phyloP scores from a whole-genome alignment of 2,113 vertebrate species.

The Odocoileus virginianus region DNA sequence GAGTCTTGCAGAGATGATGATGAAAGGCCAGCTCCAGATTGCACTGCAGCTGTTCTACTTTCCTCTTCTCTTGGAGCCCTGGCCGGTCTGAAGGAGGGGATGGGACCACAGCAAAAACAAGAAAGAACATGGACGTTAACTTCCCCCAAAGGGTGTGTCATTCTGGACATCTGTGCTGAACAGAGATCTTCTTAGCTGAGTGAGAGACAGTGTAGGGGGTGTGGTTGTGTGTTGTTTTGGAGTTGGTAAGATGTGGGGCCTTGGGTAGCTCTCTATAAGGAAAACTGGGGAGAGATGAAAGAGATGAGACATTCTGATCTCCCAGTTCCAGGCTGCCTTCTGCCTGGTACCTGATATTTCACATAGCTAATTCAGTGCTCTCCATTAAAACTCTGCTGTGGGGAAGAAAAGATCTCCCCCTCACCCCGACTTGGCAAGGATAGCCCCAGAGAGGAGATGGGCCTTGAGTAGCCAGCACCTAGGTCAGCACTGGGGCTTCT shows the following conservation, averaged over 20 bases:
- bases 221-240: neutral
- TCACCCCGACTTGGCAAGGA: no score
- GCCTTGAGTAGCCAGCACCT: neutral
- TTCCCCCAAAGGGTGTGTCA: neutral
- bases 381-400: neutral
- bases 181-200: neutral
- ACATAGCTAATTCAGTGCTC: neutral
- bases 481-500: neutral
- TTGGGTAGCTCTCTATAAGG: neutral
- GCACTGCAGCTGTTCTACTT: conserved; percentile 86
- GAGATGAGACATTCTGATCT: neutral
- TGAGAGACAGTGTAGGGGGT: neutral
- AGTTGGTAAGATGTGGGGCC: neutral
- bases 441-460: neutral
- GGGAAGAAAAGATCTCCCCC: neutral
- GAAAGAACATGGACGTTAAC: neutral
- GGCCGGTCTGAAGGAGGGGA: conserved; percentile 82
- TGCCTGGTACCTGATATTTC: neutral
- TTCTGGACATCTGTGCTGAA: neutral
- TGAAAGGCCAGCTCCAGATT: conserved; percentile 85
- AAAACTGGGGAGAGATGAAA: neutral
- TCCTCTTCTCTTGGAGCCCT: conserved; percentile 88
- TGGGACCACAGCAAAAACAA: neutral
- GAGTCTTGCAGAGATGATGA: conserved; percentile 86
- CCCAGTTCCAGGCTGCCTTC: neutral